Evolutionary conservation across 2,113 vertebrate genomes (phyloP).

Genomic region (Herpetotheres cachinnans): DNA sequence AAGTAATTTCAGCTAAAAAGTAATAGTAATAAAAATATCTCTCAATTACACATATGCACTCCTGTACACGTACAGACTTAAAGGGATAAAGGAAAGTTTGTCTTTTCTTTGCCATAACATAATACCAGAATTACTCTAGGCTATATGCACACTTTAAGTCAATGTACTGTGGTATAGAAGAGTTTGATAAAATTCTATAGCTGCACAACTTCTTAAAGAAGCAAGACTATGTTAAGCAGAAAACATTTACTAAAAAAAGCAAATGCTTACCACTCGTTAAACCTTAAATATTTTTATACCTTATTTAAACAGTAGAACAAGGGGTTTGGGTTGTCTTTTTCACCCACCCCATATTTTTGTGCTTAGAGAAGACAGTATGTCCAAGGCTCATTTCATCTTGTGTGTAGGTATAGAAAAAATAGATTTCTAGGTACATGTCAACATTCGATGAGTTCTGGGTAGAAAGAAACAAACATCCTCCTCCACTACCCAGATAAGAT

Average conservation of each 20-base stretch:
- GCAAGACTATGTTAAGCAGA: not conserved
- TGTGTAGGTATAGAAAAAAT: not conserved
- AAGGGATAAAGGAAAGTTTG: not conserved
- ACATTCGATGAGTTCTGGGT: not conserved
- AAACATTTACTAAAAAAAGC: not conserved
- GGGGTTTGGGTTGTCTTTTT: not conserved
- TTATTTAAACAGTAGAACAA: not conserved
- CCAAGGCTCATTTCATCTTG: not conserved
- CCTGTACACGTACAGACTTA: fast-evolving
- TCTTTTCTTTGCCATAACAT: not conserved
- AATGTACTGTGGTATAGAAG: not conserved
- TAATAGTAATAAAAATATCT: not conserved
- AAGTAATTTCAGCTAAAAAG: not conserved
- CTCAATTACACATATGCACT: not conserved
- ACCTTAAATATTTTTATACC: not conserved
- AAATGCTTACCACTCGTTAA: not conserved
- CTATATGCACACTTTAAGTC: not conserved
- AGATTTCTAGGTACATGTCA: not conserved
- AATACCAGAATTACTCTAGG: not conserved
- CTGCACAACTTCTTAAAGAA: not conserved
- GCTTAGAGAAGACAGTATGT: not conserved
- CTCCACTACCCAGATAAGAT: fast-evolving
- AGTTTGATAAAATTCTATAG: not conserved
- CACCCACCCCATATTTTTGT: fast-evolving
- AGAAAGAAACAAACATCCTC: not conserved